Evolutionary conservation across 92 coral and sea anemone genomes (phyloP), one percentile per base, ranked within the genome.

Genomic region (Porites evermanni): DNA sequence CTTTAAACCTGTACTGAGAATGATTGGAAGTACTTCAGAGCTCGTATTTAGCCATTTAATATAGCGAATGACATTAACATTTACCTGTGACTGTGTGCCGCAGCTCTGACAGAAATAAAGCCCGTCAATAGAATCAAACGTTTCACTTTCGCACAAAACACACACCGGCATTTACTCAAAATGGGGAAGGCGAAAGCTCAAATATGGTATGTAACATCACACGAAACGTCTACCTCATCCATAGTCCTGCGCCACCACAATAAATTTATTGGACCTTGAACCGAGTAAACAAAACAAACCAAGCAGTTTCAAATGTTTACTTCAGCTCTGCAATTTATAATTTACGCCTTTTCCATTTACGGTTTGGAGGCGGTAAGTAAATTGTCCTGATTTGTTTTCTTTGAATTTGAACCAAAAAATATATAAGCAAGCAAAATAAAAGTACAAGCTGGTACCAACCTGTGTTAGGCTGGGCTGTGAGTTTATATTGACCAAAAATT

Each of bases 51-150:
- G 7, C 47, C 47, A 38, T 4, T 38, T 38, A 38, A 38, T 38
- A 38, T 38, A 38, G 47, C 47, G 47, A 38, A 38, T 38, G 5
- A 38, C 54, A 21, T 23, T 14, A 24, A n/a, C 11, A 74, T 79
- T 59, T 51, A 96, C 98, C 92, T 97, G 98, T 12, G 98, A 91
- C 84, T 97, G 98, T 8, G 99, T 97, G 8, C 98, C 98, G 65
- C 99, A 97, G 50, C 86, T 85, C 12, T 65, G 87, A 74, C 99
- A 97, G 72, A 90, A 97, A 74, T 86, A 97, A 20, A 97, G 86
- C 12, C 99, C 98, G 72, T 97, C 94, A 8, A 89, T 76, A 6
- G 90, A 75, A 47, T 97, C 97, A 86, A 97, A 97, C 8, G 64
- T 86, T 64, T 95, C 94, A 50, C 93, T 89, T 13, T 93, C 93